These are phyloP conservation scores for Papilio xuthus DNA, from an alignment of 1,140 invertebrate species.

Conservation along the genomic window DNA sequence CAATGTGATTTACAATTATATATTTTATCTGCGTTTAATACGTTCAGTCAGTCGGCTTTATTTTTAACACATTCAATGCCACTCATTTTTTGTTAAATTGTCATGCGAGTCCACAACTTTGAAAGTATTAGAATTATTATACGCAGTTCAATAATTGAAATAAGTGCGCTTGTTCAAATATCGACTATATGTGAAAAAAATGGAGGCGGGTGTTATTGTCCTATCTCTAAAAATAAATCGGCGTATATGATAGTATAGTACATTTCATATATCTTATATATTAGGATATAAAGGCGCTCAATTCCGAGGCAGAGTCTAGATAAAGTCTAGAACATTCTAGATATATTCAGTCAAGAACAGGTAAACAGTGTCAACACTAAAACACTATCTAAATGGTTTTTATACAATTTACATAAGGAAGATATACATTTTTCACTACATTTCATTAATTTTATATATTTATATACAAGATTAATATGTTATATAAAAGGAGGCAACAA, in stretches of 20 bases:
- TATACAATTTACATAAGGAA: slow-evolving; percentile 12
- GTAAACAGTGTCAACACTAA: not conserved
- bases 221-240: not conserved
- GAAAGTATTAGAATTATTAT: not conserved
- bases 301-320: slow-evolving; percentile 22
- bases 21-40: too few relatives aligned
- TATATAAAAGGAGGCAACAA: not conserved
- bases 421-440: slow-evolving; percentile 4
- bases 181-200: not conserved
- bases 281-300: slow-evolving; percentile 8
- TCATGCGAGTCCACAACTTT: too few relatives aligned
- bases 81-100: too few relatives aligned
- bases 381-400: not conserved
- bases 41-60: too few relatives aligned
- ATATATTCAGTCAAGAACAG: slow-evolving; percentile 16
- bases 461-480: slow-evolving; percentile 4
- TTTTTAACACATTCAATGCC: too few relatives aligned
- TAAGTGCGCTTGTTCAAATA: not conserved
- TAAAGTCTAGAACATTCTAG: slow-evolving; percentile 13
- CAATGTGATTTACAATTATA: too few relatives aligned
- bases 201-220: not conserved
- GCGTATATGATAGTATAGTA: not conserved
- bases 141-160: too few relatives aligned
- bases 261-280: not conserved
- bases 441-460: not conserved